A percentile compares a stretch with the other conserved stretches of the same genome.
These are phyloP conservation scores for Notechis scutatus DNA, from an alignment of 2,113 vertebrate species.

Conservation along the genomic window DNA sequence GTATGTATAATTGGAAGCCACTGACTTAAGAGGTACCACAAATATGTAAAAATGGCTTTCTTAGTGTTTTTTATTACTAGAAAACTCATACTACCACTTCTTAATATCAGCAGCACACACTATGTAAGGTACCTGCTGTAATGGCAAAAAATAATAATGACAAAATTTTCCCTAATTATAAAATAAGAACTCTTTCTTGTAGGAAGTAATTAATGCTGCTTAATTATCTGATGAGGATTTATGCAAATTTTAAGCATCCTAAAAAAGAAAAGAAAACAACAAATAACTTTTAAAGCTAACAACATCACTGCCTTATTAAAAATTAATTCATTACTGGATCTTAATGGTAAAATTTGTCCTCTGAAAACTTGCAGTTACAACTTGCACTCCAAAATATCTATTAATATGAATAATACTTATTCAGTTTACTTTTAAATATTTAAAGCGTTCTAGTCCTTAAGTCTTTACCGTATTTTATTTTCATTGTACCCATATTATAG, in stretches of 20 bases:
- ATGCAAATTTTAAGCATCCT: not conserved
- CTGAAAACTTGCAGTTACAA: constrained; percentile 18
- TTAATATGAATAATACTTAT: constrained; percentile 45
- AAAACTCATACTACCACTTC: constrained; percentile 8
- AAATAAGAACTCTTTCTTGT: constrained; percentile 21
- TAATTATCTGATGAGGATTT: constrained; percentile 20
- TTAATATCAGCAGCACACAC: constrained; percentile 20
- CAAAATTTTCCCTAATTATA: not conserved
- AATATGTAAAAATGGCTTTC: constrained; percentile 2
- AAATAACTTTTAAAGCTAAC: constrained; percentile 46
- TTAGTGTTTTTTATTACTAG: constrained; percentile 18
- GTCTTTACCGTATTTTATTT: constrained; percentile 14
- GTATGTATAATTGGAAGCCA: not conserved
- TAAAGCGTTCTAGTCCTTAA: constrained; percentile 34
- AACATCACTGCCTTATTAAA: constrained; percentile 47
- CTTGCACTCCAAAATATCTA: constrained; percentile 39
- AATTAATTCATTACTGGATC: constrained; percentile 41
- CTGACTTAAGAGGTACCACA: not conserved
- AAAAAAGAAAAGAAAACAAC: constrained; percentile 25
- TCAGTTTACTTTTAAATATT: constrained; percentile 48
- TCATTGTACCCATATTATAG: not conserved
- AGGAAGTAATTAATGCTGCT: constrained; percentile 21
- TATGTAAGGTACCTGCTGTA: constrained; percentile 2
- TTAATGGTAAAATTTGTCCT: constrained; percentile 42
- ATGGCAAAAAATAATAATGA: not conserved